Base-by-base conservation (phyloP, 2,888 invertebrate genomes). In the Caenorhabditis becei region DNA sequence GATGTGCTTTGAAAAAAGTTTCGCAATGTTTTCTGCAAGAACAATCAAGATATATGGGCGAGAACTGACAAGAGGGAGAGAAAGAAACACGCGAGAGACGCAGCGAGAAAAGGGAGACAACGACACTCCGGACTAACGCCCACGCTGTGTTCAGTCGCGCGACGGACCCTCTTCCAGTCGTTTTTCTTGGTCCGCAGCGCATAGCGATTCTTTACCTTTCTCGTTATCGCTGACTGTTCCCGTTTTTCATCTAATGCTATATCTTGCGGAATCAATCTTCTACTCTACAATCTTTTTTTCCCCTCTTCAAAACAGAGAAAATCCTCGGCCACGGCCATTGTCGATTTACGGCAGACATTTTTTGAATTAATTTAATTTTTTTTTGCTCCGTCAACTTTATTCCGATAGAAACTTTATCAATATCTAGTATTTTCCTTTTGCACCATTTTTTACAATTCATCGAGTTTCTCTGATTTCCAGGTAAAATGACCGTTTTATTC, bases 271-370 rank as follows among this genome's bases (percentile, higher is more conserved):
- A 35, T 8, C n/a, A n/a, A n/a, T n/a, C n/a, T 51, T 20, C 32
- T 18, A 2, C 20, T 65, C 24, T 8, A 24, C 7, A 18, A 0
- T 1, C 1, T 63, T 35, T 10, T 51, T 44, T 66, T 44, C 32
- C 14, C 0, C 5, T 20, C 16, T 3, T 8, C 14, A 67, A 58
- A 61, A 24, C 18, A 58, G 18, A 35, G 23, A 26, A 18, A 32
- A 16, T 63, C 26, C 71, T 72, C 44, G 72, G 54, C 72, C 72
- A 56, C 47, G 47, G 14, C 18, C n/a, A 53, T 14, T 53, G 26
- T 56, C 54, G 54, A 56, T 56, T 56, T 72, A 72, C 72, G 63
- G 24, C 32, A 4, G 23, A n/a, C 35, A 35, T 5, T 4, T 58
- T 32, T 28, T 4, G 10, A 32, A 32, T 37, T 28, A 18, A 16